Percentiles rank a stretch among this genome's conserved stretches.
These are phyloP conservation scores for Amphiura filiformis DNA, from an alignment of 35 echinoderm and acorn worm genomes.

Conservation along the genomic window DNA sequence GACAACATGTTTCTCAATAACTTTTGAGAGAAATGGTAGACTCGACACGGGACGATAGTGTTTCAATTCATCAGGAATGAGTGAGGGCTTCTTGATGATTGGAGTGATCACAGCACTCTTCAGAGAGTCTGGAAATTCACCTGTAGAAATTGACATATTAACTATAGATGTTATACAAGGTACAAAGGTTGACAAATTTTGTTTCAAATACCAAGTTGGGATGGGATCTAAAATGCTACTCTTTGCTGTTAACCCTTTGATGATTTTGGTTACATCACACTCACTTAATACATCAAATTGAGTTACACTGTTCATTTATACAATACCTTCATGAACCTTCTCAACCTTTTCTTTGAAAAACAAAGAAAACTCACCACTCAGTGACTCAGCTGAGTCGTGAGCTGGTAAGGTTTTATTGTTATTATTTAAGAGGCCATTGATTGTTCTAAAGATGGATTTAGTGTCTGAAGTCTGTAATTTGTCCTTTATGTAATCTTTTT, in stretches of 20 bases:
- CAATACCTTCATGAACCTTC: background rate
- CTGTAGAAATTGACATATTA: background rate
- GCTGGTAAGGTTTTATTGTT: background rate
- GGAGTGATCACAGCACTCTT: too few relatives aligned
- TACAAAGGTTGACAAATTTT: background rate
- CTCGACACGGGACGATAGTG: too few relatives aligned
- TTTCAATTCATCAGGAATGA: too few relatives aligned
- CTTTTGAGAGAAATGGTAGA: too few relatives aligned
- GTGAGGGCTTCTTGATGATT: too few relatives aligned
- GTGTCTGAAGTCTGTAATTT: background rate
- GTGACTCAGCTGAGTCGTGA: background rate
- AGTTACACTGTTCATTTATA: background rate
- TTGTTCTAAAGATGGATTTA: background rate
- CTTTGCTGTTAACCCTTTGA: background rate
- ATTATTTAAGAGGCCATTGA: background rate
- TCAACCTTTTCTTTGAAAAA: conserved; percentile 2
- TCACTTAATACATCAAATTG: background rate
- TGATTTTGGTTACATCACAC: background rate
- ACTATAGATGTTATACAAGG: background rate
- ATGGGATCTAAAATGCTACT: background rate
- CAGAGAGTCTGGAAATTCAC: background rate
- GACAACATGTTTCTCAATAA: too few relatives aligned
- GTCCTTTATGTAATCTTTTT: background rate
- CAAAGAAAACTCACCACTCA: background rate
- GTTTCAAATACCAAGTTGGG: background rate